Evolutionary conservation across 2,113 vertebrate species (phyloP), one percentile per base, ranked within the genome.

Genomic region (Emberiza fucata): DNA sequence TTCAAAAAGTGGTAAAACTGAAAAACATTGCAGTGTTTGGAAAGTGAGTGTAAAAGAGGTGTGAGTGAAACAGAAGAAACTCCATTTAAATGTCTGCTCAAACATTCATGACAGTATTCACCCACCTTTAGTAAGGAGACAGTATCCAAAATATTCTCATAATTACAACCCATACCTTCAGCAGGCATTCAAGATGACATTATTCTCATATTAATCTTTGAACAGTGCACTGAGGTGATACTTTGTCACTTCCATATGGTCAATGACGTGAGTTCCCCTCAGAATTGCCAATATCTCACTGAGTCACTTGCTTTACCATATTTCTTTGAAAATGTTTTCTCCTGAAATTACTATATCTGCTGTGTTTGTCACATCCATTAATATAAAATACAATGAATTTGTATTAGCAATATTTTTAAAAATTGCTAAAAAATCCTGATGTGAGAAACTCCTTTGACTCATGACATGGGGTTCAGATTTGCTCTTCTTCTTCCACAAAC

Each of bases 321-420:
- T 93, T 90, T 88, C 94, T 95, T 91, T 65, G 66, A 97, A 97
- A 90, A 17, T 48, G 81, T 89, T 96, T 95, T 95, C 78, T 93
- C 78, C 72, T 54, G 63, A 89, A 95, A 96, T 96, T 77, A 70
- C 77, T 92, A 2, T 86, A 70, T 86, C 90, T 87, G 56, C 61
- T n/a, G 33, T 88, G 51, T 86, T 90, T 97, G 96, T 94, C 86
- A 92, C 69, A 95, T 85, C 81, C 69, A 92, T 94, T 85, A 93
- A 69, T 75, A 79, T 82, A 90, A 95, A 92, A 68, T 31, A 69
- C 40, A 95, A 91, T 85, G 39, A 65, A 84, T 79, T 85, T 72
- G 57, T 91, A 88, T 60, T 86, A 90, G 73, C 81, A 87, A 57
- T 91, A 91, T 94, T 40, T 57, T 89, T 83, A 3, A 8, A 63